phyloP scores from a whole-genome alignment of 2,113 vertebrate species.

The Natator depressus region DNA sequence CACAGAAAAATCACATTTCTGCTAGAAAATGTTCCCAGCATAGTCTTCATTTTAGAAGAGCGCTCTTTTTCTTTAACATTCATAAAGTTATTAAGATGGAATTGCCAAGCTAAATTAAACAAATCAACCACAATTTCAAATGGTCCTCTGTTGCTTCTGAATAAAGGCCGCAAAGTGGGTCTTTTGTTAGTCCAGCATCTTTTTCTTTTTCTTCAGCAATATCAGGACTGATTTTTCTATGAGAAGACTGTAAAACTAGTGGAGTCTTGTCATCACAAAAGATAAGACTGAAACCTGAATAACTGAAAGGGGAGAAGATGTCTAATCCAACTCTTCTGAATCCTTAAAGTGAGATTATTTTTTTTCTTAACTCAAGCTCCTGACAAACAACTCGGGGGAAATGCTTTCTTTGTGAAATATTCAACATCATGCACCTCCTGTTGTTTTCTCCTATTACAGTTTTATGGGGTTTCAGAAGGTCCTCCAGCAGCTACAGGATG shows the following conservation, averaged over 20 bases:
- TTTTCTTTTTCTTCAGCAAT: not conserved
- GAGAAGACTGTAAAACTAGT: rapidly evolving
- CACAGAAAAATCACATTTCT: rapidly evolving
- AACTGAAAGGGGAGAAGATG: not conserved
- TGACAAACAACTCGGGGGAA: not conserved
- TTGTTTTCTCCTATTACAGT: not conserved
- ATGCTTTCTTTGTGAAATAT: not conserved
- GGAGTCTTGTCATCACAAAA: not conserved
- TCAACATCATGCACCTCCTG: not conserved
- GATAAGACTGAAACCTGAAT: rapidly evolving
- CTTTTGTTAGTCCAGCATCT: not conserved
- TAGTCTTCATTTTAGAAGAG: not conserved
- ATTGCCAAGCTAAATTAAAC: not conserved
- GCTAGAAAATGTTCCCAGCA: not conserved
- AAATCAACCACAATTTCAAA: not conserved
- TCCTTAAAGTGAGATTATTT: not conserved
- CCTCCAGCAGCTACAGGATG: not conserved
- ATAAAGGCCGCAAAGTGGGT: not conserved
- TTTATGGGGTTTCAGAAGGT: not conserved
- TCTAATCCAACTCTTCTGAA: not conserved
- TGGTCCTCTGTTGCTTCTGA: not conserved
- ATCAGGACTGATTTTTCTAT: not conserved
- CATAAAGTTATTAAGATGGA: not conserved
- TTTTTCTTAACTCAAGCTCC: not conserved
- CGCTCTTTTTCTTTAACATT: not conserved